Percentiles rank a stretch among this genome's conserved stretches.
Evolutionary conservation across 2,888 invertebrate genomes (phyloP).

Genomic region (Vannuccia rotundouncinata): DNA sequence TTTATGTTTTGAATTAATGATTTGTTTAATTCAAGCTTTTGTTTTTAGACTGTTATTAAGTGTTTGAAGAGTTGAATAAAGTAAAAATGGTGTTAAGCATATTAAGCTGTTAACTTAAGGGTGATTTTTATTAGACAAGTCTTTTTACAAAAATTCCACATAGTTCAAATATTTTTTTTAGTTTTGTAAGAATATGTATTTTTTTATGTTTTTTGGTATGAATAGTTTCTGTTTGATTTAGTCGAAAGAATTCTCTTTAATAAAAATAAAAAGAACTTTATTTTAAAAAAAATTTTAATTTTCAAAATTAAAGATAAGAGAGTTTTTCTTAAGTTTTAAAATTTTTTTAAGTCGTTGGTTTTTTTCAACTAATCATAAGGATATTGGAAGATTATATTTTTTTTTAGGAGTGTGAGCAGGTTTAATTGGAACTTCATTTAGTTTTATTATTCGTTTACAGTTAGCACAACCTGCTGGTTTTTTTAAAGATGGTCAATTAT

Average conservation of each 20-base stretch:
- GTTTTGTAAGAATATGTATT: neutral
- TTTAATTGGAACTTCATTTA: conserved; percentile 66
- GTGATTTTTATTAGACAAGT: too few relatives aligned
- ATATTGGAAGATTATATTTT: conserved; percentile 70
- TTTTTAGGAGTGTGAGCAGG: conserved; percentile 62
- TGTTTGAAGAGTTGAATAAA: neutral
- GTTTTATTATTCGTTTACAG: conserved; percentile 68
- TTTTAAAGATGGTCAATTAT: conserved; percentile 70
- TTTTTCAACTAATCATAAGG: conserved; percentile 63
- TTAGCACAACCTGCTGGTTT: conserved; percentile 65
- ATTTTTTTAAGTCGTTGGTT: conserved; percentile 61
- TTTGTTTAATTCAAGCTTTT: conserved; percentile 22
- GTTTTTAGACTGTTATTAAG: neutral
- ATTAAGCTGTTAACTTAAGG: conserved; percentile 16
- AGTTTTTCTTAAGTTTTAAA: neutral
- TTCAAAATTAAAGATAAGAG: conserved; percentile 1
- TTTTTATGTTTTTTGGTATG: neutral
- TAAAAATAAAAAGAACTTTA: neutral
- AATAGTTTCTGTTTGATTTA: neutral
- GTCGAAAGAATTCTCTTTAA: neutral
- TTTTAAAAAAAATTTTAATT: neutral
- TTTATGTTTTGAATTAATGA: neutral
- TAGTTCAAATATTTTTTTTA: neutral
- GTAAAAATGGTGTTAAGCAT: conserved; percentile 16
- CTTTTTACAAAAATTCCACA: conserved; percentile 14